Conservation (phyloP, 2,113 vertebrate genomes). For the Tringa solitaria region DNA sequence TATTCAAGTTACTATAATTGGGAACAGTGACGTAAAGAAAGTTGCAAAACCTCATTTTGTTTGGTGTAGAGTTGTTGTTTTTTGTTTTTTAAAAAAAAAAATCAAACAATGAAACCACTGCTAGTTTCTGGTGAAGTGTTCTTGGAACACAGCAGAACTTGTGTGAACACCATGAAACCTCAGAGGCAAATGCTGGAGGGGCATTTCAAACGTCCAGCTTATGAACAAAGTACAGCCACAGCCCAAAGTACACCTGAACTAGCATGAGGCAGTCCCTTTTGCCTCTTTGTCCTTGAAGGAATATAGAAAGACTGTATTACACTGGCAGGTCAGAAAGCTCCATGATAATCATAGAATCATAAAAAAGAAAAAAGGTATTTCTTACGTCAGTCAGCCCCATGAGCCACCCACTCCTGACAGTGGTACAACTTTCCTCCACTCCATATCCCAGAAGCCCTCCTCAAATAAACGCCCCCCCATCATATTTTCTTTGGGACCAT, state of each 20-base stretch:
- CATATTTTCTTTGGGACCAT: not conserved
- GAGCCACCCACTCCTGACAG: not conserved
- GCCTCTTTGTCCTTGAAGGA: not conserved
- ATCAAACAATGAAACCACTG: not conserved
- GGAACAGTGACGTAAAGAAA: not conserved
- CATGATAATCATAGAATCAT: no score
- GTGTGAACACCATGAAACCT: not conserved
- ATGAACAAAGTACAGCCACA: not conserved
- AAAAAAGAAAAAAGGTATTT: not conserved
- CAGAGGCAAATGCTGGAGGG: not conserved
- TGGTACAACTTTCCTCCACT: not conserved
- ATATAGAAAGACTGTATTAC: not conserved
- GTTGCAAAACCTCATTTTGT: not conserved
- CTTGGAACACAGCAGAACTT: not conserved
- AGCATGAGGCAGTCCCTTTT: not conserved
- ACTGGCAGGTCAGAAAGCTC: not conserved
- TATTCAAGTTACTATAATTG: not conserved
- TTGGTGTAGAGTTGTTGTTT: not conserved
- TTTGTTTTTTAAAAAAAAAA: not conserved
- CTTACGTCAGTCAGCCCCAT: not conserved
- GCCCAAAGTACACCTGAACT: not conserved
- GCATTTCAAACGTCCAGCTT: not conserved
- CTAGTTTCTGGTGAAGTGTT: not conserved
- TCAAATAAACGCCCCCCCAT: no score
- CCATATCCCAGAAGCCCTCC: not conserved